phyloP scores from a whole-genome alignment of 2,113 vertebrate species.

The Pelmatolapia mariae region DNA sequence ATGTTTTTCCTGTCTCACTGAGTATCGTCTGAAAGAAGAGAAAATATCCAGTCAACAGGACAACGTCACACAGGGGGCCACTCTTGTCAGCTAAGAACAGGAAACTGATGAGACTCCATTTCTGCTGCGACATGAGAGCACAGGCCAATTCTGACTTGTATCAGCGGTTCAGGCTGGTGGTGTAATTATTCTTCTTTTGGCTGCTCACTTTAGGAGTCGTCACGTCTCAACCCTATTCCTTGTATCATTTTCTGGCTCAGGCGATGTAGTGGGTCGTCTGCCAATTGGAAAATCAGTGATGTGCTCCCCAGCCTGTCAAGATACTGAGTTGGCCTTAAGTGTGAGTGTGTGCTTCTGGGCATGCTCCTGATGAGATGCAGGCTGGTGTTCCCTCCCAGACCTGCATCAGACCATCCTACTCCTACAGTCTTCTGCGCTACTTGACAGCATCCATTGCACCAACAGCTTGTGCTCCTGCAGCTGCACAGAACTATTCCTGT shows the following conservation, averaged over 20 bases:
- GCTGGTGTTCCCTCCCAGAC: background rate
- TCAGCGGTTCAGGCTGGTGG: background rate
- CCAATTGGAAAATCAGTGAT: background rate
- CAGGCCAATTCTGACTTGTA: background rate
- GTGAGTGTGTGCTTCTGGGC: background rate
- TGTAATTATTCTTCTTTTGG: background rate
- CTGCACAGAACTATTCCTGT: background rate
- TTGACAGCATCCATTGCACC: background rate
- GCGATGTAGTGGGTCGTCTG: background rate
- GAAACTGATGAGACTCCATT: background rate
- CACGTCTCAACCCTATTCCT: background rate
- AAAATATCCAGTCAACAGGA: background rate
- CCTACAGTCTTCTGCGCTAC: background rate
- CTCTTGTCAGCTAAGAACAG: background rate
- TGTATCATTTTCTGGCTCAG: background rate
- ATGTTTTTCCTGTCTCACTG: background rate
- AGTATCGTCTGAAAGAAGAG: background rate
- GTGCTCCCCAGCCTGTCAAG: background rate
- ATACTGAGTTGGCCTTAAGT: background rate
- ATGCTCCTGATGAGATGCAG: background rate
- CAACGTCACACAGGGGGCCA: background rate
- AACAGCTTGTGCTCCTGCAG: background rate
- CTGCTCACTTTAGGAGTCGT: background rate
- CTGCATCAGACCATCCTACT: background rate
- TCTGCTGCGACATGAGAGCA: background rate